Evolutionary conservation across 1,140 invertebrate genomes (phyloP), one percentile per base, ranked within the genome.

Genomic region (Aphaenogaster floridana): DNA sequence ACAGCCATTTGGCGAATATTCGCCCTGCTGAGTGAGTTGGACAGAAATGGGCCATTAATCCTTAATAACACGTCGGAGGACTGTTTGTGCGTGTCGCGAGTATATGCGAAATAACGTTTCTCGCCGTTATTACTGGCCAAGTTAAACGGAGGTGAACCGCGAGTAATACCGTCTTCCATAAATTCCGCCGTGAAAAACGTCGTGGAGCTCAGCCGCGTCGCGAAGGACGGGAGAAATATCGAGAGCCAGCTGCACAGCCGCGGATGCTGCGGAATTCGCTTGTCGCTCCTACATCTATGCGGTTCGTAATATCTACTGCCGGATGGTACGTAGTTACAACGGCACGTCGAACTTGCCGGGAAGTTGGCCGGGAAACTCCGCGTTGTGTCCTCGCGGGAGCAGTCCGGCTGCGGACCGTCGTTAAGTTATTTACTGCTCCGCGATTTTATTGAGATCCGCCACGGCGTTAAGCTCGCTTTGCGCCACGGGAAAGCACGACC

Each of bases 381-480:
- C 17, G 48, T 81, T 74, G 80, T 84, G 54, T 74, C 69, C 69
- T 57, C 54, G 54, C 54, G 68, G 42, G 80, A 72, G 52, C 52
- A 74, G 80, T 84, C 80, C 28, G 21, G 57, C 34, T 34, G 48
- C 71, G 78, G 50, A 66, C 36, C 64, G 54, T 68, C 80, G 80
- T 84, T 74, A 74, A 74, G 69, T 84, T 84, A 76, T 84, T 84
- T 84, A 84, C 69, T 74, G 80, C 80, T 15, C 48, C 69, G 42
- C 80, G 80, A 84, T 84, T 84, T 84, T 84, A 84, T 76, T 84
- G 80, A 84, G 80, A 84, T 50, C 69, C 69, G 42, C 54, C 39
- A 42, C 42, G 68, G 80, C 80, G 68, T 83, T 83, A 83, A 83
- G 54, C 52, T 21, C 54, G 68, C 68, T 48, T 83, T 74, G 45